Base-by-base conservation (phyloP, 2,888 invertebrate genomes). In the Agrenia bidenticulata region DNA sequence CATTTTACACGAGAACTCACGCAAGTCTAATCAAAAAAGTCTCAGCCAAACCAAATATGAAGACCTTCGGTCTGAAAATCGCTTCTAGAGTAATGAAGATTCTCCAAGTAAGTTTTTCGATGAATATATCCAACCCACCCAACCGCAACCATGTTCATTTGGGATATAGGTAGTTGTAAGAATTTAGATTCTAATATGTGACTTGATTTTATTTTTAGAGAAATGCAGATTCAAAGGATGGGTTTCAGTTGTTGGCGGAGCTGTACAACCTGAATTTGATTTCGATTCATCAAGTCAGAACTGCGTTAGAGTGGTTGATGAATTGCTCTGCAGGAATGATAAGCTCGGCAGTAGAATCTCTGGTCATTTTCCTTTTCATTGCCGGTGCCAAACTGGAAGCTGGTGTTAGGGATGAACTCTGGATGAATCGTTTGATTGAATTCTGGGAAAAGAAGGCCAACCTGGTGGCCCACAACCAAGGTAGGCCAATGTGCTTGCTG, bases 181-280 rank as follows among this genome's bases (percentile, higher is more conserved):
- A n/a, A n/a, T n/a, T n/a, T n/a, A n/a, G n/a, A n/a, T n/a, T n/a
- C n/a, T n/a, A n/a, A n/a, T 32, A 32, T 32, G 11, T 32, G 4
- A 7, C 32, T 32, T 32, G 32, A 32, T 32, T 32, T 32, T 11
- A n/a, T n/a, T n/a, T n/a, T 39, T 27, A 66, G 69, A 60, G 57
- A 27, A 65, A 67, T 32, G 62, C 67, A 7, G 59, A 42, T 13
- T 72, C 70, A 7, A 60, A 73, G 32, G 63, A 67, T 57, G 70
- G 66, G 24, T 66, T 72, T 51, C 65, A 69, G 37, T 63, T 74
- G 23, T 24, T 70, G 21, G 70, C 72, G 15, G 74, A 75, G 61
- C 68, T 73, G 21, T 75, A 69, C 64, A 73, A 72, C 37, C 64
- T 65, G 19, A 70, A 72, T 39, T 58, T 75, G 19, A 45, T 73